A percentile compares a stretch with the other conserved stretches of the same genome.
Evolutionary conservation across 2,113 vertebrate genomes (phyloP).

Genomic region (Paracanthobrama guichenoti): DNA sequence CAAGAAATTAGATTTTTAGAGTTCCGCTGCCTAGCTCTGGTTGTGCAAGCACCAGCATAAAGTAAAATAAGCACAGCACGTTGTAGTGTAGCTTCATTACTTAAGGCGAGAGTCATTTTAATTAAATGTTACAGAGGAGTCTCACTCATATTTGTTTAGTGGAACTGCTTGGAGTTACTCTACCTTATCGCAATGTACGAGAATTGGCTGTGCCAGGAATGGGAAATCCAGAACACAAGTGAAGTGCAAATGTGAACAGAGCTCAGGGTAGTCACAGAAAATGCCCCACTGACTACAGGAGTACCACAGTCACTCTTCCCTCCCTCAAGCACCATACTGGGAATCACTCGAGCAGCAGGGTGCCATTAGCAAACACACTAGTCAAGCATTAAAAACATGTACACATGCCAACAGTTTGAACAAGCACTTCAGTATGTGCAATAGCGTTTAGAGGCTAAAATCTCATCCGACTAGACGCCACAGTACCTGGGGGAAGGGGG

Average conservation of each 20-base stretch:
- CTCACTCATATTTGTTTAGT: conserved; percentile 25
- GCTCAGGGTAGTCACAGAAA: conserved; percentile 29
- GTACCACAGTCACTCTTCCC: conserved; percentile 32
- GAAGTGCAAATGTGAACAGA: conserved; percentile 34
- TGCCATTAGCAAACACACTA: conserved; percentile 42
- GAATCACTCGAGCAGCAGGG: conserved; percentile 37
- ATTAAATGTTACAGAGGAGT: background rate
- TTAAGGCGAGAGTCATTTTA: background rate
- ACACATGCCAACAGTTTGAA: conserved; percentile 49
- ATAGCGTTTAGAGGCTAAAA: background rate
- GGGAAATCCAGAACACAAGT: conserved; percentile 26
- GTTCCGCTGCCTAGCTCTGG: background rate
- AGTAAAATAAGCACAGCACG: background rate
- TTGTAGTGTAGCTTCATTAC: conserved; percentile 16
- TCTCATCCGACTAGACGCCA: background rate
- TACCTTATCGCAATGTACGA: conserved; percentile 24
- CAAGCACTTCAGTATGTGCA: conserved; percentile 52
- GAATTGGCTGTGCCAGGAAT: conserved; percentile 20
- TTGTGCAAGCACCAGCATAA: background rate
- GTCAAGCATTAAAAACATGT: conserved; percentile 44
- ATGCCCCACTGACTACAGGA: conserved; percentile 45
- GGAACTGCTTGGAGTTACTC: background rate
- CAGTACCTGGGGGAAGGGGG: background rate
- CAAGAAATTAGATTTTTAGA: background rate
- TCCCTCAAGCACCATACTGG: conserved; percentile 32